These are phyloP conservation scores for Drosophila ambigua DNA, from an alignment of 1,140 invertebrate species.

Conservation along the genomic window DNA sequence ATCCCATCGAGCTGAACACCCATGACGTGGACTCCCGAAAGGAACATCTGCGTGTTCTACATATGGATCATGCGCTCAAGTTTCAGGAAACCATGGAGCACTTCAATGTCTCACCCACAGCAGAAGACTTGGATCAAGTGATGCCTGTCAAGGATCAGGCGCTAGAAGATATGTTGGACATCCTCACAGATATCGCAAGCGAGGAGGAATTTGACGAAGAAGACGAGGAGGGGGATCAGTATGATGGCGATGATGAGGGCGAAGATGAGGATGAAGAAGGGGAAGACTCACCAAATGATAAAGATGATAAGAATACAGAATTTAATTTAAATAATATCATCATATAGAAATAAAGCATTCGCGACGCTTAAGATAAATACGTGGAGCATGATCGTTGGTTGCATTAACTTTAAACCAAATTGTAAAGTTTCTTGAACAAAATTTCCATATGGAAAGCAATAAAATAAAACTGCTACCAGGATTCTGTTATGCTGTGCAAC, in stretches of 20 bases:
- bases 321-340: background rate
- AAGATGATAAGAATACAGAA: background rate
- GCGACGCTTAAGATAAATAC: no score
- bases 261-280: background rate
- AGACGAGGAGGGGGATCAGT: constrained; percentile 14
- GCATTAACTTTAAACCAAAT: background rate
- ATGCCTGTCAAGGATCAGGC: constrained; percentile 58
- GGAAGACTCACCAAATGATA: background rate
- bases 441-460: no score
- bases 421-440: background rate
- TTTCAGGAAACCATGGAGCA: constrained; percentile 40
- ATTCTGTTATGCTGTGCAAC: background rate
- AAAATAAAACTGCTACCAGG: no score
- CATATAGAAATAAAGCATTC: background rate
- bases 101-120: constrained; percentile 30
- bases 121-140: constrained; percentile 33
- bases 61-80: constrained; percentile 48
- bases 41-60: constrained; percentile 38
- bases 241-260: background rate
- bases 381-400: no score
- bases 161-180: constrained; percentile 40
- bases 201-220: constrained; percentile 22
- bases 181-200: background rate
- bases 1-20: constrained; percentile 19
- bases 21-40: constrained; percentile 18